phyloP scores from a whole-genome alignment of 2,113 vertebrate species.

The Ellobius talpinus region DNA sequence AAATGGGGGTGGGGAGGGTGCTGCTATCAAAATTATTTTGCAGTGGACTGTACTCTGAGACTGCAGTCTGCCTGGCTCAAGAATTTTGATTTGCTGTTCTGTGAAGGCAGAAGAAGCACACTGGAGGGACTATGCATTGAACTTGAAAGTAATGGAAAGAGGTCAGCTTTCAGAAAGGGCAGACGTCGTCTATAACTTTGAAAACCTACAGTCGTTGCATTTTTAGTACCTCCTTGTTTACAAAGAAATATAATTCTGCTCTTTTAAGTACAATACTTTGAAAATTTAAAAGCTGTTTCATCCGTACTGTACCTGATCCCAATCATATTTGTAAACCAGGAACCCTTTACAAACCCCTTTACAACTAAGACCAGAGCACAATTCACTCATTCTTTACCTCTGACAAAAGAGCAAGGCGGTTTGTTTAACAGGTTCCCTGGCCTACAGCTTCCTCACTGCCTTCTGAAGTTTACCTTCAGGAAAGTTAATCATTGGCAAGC shows the following conservation, averaged over 20 bases:
- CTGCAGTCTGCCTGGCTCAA: neutral
- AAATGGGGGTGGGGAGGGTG: neutral
- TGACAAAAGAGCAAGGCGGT: conserved; percentile 3
- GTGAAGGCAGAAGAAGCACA: neutral
- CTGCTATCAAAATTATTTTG: neutral
- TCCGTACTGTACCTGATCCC: neutral
- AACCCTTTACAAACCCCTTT: neutral
- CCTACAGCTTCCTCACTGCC: conserved; percentile 55
- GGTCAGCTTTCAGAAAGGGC: neutral
- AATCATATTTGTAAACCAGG: neutral
- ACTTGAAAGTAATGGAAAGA: neutral
- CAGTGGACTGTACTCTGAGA: neutral
- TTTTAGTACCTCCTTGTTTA: conserved; percentile 44
- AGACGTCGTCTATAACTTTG: neutral
- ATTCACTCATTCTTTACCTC: conserved; percentile 50
- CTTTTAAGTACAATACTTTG: neutral
- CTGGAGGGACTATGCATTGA: neutral
- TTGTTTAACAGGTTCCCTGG: conserved; percentile 19
- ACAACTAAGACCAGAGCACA: neutral
- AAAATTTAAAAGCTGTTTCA: neutral
- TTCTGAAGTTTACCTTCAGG: conserved; percentile 54
- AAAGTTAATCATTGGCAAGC: conserved; percentile 79
- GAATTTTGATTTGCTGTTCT: neutral
- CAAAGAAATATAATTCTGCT: conserved; percentile 15
- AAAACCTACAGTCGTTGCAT: conserved; percentile 9